phyloP scores from a whole-genome alignment of 1,140 invertebrate species.

The Aphaenogaster ashmeadi region DNA sequence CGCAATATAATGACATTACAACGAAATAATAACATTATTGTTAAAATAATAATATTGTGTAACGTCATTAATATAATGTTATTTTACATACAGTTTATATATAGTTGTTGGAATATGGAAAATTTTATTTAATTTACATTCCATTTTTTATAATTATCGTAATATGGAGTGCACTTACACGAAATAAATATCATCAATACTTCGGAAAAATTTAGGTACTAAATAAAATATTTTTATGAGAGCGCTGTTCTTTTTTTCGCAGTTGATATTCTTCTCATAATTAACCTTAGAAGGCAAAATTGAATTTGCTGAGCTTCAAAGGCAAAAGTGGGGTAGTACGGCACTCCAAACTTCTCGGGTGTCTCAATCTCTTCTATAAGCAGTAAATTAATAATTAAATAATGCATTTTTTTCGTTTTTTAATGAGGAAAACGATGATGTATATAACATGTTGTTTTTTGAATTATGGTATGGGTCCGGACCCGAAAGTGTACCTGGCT shows the following conservation, averaged over 20 bases:
- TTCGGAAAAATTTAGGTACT: background rate
- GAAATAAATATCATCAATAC: background rate
- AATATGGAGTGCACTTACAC: background rate
- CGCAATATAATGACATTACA: background rate
- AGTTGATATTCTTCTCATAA: background rate
- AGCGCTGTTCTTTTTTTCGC: background rate
- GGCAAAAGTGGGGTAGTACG: no score
- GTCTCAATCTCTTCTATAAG: no score
- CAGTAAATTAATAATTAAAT: no score
- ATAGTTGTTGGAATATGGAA: background rate
- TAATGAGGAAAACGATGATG: no score
- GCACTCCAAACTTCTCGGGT: no score
- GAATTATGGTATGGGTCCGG: no score
- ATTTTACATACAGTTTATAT: background rate
- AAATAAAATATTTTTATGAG: conserved; percentile 2
- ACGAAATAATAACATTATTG: background rate
- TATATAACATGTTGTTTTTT: no score
- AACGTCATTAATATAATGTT: background rate
- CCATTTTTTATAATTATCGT: background rate
- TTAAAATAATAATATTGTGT: no score
- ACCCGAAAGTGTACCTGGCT: no score
- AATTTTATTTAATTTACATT: conserved; percentile 2
- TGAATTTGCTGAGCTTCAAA: no score
- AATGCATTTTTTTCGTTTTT: no score
- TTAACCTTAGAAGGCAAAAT: background rate